Evolutionary conservation across 2,113 vertebrate genomes (phyloP), one percentile per base, ranked within the genome.

Genomic region (Pelmatolapia mariae): DNA sequence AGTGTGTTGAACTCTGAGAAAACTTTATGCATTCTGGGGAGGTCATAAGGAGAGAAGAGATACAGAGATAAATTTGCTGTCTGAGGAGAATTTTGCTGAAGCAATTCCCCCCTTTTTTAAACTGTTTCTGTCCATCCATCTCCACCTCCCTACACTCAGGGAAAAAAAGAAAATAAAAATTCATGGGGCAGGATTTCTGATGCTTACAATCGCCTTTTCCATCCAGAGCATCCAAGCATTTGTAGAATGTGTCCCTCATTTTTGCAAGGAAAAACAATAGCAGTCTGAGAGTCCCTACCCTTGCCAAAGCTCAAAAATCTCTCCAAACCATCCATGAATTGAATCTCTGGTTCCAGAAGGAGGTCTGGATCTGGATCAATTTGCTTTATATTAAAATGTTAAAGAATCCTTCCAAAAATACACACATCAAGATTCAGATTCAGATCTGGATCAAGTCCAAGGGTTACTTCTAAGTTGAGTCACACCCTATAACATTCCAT

Each of bases 191-290:
- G 89, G 50, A 85, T 86, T 84, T 73, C 66, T 89, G 68, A 87
- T 85, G 73, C 29, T 26, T 88, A 57, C 57, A 52, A 81, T 22
- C n/a, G 87, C 89, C 15, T 88, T 91, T 95, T 94, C 91, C 89
- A 89, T 50, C 43, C 81, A 68, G 56, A 85, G 36, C 79, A 38
- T 85, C 71, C 8, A 84, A 85, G 90, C 81, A 86, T 89, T 86
- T 90, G 26, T 33, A 89, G 87, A 93, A 92, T 92, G 61, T 86
- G 86, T 89, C 68, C 52, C 50, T 78, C 13, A 2, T 83, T 18
- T 57, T 33, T 79, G 50, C 8, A 16, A 84, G 66, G 73, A 79
- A 86, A 84, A 91, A 59, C 40, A 78, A 31, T 78, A 78, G 43
- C 45, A 78, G 43, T n/a, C 71, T 78, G 16, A 31, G 43, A 50